phyloP scores from a whole-genome alignment of 2,113 vertebrate species.

The Xiphophorus hellerii region DNA sequence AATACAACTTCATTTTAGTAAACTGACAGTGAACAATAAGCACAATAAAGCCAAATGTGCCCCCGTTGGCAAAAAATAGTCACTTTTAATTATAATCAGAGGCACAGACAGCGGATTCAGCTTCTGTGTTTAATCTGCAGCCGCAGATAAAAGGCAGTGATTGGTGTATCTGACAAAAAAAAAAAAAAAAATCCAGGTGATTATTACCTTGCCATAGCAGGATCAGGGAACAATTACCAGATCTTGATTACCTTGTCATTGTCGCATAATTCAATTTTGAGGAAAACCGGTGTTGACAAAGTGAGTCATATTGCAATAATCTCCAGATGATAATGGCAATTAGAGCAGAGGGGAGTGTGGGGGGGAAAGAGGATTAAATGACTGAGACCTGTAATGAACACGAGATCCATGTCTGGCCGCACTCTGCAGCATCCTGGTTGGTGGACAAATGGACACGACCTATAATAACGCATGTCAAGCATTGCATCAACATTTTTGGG shows the following conservation, averaged over 20 bases:
- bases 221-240: slow-evolving; percentile 50
- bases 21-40: neutral
- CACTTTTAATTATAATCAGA: slow-evolving; percentile 13
- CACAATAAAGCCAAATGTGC: neutral
- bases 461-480: slow-evolving; percentile 41
- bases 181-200: slow-evolving; percentile 34
- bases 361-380: slow-evolving; percentile 18
- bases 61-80: neutral
- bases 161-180: slow-evolving; percentile 45
- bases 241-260: slow-evolving; percentile 50
- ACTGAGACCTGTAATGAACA: slow-evolving; percentile 46
- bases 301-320: slow-evolving; percentile 39
- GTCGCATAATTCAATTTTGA: slow-evolving; percentile 45
- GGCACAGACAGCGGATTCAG: slow-evolving; percentile 1
- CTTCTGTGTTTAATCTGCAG: slow-evolving; percentile 4
- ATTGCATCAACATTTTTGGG: slow-evolving; percentile 14
- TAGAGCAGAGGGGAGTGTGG: neutral
- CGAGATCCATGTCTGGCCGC: slow-evolving; percentile 34
- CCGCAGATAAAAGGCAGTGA: slow-evolving; percentile 48
- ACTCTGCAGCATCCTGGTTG: slow-evolving; percentile 26
- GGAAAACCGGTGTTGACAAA: slow-evolving; percentile 55
- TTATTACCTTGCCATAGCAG: slow-evolving; percentile 50
- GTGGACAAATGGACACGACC: slow-evolving; percentile 39
- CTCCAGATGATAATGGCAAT: slow-evolving; percentile 39
- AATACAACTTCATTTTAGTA: neutral